Evolutionary conservation across 1,140 invertebrate species (phyloP).

Genomic region (Panagrolaimus sp.): DNA sequence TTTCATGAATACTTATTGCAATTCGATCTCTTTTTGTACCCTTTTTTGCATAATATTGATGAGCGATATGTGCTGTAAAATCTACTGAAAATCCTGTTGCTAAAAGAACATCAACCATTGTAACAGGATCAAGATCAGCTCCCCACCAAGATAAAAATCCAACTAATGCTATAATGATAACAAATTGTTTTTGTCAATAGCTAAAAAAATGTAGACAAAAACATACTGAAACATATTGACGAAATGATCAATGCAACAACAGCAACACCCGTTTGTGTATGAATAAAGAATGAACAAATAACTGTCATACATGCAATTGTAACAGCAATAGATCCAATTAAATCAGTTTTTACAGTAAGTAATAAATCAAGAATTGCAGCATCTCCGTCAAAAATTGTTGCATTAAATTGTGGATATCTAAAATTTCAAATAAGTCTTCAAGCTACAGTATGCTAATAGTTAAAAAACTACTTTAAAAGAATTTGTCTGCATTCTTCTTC

Average conservation of each 20-base stretch:
- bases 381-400: constrained; percentile 47
- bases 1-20: constrained; percentile 44
- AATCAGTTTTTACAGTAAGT: constrained; percentile 53
- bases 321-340: constrained; percentile 56
- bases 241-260: constrained; percentile 49
- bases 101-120: constrained; percentile 51
- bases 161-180: constrained; percentile 53
- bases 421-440: background rate
- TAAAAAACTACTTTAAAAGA: constrained; percentile 29
- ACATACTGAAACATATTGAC: constrained; percentile 54
- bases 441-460: background rate
- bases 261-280: constrained; percentile 42
- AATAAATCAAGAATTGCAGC: constrained; percentile 48
- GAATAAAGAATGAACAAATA: constrained; percentile 54
- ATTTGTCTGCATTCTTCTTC: constrained; percentile 45
- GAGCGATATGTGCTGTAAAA: constrained; percentile 56
- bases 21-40: constrained; percentile 37
- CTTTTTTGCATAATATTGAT: constrained; percentile 48
- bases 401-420: constrained; percentile 38
- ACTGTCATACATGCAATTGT: constrained; percentile 57
- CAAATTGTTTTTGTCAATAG: constrained; percentile 10
- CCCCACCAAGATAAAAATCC: constrained; percentile 54
- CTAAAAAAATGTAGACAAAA: constrained; percentile 13
- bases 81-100: constrained; percentile 55
- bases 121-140: constrained; percentile 55